Evolutionary conservation across 2,797 vertebrate genomes (phyloP), one percentile per base, ranked within the genome.

Genomic region (Lutjanus argentimaculatus): DNA sequence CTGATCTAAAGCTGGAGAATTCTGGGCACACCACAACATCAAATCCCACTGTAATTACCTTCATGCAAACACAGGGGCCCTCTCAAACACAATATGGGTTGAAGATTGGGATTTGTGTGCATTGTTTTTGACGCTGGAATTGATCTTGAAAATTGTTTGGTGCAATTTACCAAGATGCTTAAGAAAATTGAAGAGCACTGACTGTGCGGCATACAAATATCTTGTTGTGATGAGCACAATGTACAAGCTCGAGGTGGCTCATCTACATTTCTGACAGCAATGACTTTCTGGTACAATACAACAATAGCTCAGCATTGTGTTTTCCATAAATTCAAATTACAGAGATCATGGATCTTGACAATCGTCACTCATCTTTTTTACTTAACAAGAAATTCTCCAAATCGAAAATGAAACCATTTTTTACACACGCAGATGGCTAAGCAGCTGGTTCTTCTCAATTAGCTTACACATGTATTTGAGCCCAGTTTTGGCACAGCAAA

Each of bases 21-120:
- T 94, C 95, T 93, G 92, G 94, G 92, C 94, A 94, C 95, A 95
- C 89, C 94, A 91, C 93, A 95, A 95, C 95, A 95, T 94, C 95
- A 95, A 96, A 96, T 96, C 95, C 95, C 93, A 94, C 93, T 94
- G 93, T 96, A 96, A 96, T 96, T 96, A 95, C 95, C 93, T 95
- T 92, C 91, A 96, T 95, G 94, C 94, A 95, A 96, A 96, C 94
- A 92, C 92, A 87, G 89, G 80, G 91, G 89, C 94, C 91, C 92
- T 92, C 88, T 89, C 85, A 81, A 85, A 68, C 89, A 94, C 93
- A 95, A 94, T 93, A 89, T 92, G 91, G 92, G 93, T 93, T 93
- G 95, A 93, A 95, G 95, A 95, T 95, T 94, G 92, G 90, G 92
- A 91, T 94, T 94, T 94, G 90, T 84, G 92, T 87, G 90, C 92